Base-by-base conservation (phyloP, 1,140 invertebrate species). In the Coptotermes formosanus region DNA sequence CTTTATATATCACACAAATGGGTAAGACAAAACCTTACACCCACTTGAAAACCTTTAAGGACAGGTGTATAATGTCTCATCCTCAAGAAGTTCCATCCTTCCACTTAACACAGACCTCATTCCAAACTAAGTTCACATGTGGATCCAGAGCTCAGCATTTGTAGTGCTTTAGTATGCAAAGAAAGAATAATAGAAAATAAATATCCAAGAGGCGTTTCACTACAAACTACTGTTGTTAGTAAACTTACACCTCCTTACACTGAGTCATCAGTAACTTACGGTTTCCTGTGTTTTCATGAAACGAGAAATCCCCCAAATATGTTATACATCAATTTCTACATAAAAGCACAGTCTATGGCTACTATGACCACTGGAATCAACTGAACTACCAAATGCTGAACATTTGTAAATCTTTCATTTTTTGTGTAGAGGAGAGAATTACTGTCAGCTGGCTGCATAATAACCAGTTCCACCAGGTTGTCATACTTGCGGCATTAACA, bases 201-300 rank as follows among this genome's bases (percentile, higher is more conserved):
- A 82, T 43, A 82, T 82, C 19, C 81, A 82, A 30, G 11, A 82
- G 38, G n/a, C 30, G 1, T 32, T 82, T 32, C 30, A 44, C 32
- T 82, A 44, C 82, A 82, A 43, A 44, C 44, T 43, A 84, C 45
- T 30, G 23, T 25, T 52, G 52, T 45, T 52, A 52, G n/a, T 52
- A 32, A 84, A 52, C 45, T 52, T 84, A 45, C 83, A 59, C 83
- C 83, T 84, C 44, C 16, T 52, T 52, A 52, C 25, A 52, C 83
- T 84, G 83, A 85, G 43, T 32, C 75, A 85, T 85, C 85, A n/a
- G 69, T 82, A 87, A 87, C 87, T 87, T 87, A 87, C 87, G 87
- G 87, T 87, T 87, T 87, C 87, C 87, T 87, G 38, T 64, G 82
- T 86, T 82, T 86, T 84, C 85, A 84, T 87, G 85, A 87, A 86